Evolutionary conservation across 2,797 vertebrate species (phyloP).

Genomic region (Arrhamphus sclerolepis): DNA sequence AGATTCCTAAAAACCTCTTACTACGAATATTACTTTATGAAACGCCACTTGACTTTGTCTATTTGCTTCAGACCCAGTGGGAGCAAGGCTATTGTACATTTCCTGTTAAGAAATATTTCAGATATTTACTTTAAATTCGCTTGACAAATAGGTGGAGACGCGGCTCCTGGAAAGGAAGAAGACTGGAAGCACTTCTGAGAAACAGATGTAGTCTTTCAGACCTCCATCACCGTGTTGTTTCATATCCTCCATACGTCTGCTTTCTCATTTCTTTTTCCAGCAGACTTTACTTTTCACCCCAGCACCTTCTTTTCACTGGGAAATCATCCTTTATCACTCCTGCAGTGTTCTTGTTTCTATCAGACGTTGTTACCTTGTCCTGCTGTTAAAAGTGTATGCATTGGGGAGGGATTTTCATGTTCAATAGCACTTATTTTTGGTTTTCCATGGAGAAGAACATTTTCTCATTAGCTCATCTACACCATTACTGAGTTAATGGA

Average conservation of each 20-base stretch:
- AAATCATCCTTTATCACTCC: slow-evolving; percentile 15
- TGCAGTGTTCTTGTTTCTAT: slow-evolving; percentile 19
- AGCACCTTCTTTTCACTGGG: slow-evolving; percentile 6
- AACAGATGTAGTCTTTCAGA: slow-evolving; percentile 56
- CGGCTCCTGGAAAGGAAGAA: background rate
- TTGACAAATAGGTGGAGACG: background rate
- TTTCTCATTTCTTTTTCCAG: slow-evolving; percentile 27
- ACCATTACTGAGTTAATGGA: slow-evolving; percentile 61
- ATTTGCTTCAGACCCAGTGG: background rate
- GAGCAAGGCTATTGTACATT: background rate
- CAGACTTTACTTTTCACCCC: slow-evolving; percentile 16
- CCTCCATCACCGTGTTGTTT: slow-evolving; percentile 54
- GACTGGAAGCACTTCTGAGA: background rate
- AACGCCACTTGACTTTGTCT: background rate
- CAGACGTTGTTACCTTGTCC: slow-evolving; percentile 18
- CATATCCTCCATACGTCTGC: slow-evolving; percentile 55
- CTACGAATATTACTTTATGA: background rate
- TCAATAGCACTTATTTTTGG: slow-evolving; percentile 29
- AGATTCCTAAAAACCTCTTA: no score
- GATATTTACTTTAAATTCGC: background rate
- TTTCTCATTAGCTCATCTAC: slow-evolving; percentile 56
- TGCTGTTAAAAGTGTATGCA: slow-evolving; percentile 19
- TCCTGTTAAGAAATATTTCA: background rate
- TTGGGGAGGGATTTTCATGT: slow-evolving; percentile 15
- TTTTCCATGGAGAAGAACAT: slow-evolving; percentile 41